phyloP scores from a whole-genome alignment of 2,797 vertebrate genomes.

The Clarias fuscus region DNA sequence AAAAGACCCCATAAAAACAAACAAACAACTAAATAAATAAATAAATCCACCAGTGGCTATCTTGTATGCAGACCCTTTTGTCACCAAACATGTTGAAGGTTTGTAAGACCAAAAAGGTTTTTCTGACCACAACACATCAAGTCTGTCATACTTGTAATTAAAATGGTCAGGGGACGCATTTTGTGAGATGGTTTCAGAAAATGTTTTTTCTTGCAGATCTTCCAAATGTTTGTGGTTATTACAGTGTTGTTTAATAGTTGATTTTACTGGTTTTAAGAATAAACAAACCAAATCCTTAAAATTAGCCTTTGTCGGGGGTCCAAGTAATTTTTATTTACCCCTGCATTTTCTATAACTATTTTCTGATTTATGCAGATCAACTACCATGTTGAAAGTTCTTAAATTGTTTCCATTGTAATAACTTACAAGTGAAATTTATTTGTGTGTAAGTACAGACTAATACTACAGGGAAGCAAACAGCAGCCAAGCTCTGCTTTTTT shows the following conservation, averaged over 20 bases:
- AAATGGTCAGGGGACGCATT: neutral
- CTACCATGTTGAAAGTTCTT: neutral
- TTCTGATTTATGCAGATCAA: neutral
- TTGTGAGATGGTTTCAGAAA: neutral
- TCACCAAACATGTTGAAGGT: neutral
- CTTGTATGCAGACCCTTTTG: neutral
- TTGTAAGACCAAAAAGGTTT: neutral
- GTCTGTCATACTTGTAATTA: neutral
- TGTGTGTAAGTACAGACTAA: neutral
- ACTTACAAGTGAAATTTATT: neutral
- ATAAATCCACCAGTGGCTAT: neutral
- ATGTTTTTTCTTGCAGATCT: neutral
- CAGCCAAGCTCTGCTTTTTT: neutral
- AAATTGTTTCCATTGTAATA: neutral
- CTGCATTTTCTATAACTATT: neutral
- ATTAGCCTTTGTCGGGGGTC: neutral
- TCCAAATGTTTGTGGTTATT: neutral
- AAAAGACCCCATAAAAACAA: neutral
- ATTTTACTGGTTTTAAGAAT: neutral
- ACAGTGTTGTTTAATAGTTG: neutral
- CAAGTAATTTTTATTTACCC: neutral
- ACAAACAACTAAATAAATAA: no score
- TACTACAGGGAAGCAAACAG: conserved; percentile 1
- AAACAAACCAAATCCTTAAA: neutral
- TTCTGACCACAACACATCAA: neutral